Conservation (phyloP, 2,113 vertebrate genomes). For the Vulpes ferrilata region DNA sequence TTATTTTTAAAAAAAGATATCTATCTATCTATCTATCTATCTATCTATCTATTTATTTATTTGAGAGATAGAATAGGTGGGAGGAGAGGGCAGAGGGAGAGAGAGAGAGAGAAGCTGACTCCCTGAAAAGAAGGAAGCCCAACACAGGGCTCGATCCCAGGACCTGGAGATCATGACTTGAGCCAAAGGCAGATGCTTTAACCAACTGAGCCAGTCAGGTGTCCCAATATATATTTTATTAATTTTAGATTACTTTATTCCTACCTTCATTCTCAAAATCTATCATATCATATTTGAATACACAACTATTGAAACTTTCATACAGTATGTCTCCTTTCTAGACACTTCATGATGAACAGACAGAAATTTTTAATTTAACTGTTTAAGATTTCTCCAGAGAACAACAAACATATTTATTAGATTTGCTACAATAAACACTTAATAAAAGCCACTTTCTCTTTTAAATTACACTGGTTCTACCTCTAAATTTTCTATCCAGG, state of each 20-base stretch:
- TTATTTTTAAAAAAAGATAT: no score
- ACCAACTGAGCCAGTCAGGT: no score
- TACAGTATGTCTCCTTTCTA: background rate
- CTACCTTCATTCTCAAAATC: background rate
- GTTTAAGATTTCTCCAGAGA: background rate
- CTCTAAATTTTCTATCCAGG: background rate
- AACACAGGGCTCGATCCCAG: no score
- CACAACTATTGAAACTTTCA: background rate
- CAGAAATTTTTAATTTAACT: background rate
- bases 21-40: no score
- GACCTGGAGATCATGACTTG: no score
- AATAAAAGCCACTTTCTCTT: constrained; percentile 14
- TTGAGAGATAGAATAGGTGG: no score
- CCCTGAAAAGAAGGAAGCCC: no score
- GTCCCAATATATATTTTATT: background rate
- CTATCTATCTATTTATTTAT: no score
- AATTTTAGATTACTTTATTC: background rate
- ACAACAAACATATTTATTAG: background rate
- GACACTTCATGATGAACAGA: background rate
- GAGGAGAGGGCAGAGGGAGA: no score
- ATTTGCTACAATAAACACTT: background rate
- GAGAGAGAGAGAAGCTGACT: no score
- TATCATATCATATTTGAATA: background rate
- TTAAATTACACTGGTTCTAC: background rate
- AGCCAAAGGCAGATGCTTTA: no score